These are phyloP conservation scores for Crotophaga sulcirostris DNA, from an alignment of 2,113 vertebrate species.

Conservation along the genomic window DNA sequence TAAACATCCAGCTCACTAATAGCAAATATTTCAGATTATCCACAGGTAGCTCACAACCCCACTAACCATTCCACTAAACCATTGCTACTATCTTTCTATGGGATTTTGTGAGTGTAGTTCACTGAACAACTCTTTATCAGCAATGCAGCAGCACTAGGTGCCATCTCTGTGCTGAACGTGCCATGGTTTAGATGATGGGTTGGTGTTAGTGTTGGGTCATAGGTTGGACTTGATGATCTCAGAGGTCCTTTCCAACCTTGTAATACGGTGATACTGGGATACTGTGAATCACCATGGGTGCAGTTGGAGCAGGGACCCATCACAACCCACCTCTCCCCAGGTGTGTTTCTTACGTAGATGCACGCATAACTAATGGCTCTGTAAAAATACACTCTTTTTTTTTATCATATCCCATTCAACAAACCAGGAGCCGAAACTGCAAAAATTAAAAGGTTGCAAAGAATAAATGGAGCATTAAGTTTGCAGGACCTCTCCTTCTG, in stretches of 20 bases:
- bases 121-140: background rate
- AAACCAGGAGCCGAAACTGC: background rate
- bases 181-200: no score
- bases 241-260: no score
- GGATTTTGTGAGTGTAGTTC: background rate
- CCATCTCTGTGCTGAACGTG: background rate
- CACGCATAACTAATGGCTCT: background rate
- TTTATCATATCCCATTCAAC: constrained; percentile 1
- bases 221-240: no score
- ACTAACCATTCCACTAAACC: background rate
- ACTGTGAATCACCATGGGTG: background rate
- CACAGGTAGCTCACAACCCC: background rate
- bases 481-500: background rate
- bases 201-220: no score
- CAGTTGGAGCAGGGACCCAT: background rate
- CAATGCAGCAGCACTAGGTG: background rate
- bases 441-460: constrained; percentile 48
- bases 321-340: background rate
- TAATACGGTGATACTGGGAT: no score
- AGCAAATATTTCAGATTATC: constrained; percentile 39
- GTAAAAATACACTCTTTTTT: background rate
- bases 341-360: rapidly evolving
- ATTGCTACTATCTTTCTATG: background rate
- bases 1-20: constrained; percentile 15
- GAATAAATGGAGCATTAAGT: constrained; percentile 51